A percentile compares a stretch with the other conserved stretches of the same genome.
Conservation (phyloP, 1,140 invertebrate species). For the Mycetomoellerius zeteki region DNA sequence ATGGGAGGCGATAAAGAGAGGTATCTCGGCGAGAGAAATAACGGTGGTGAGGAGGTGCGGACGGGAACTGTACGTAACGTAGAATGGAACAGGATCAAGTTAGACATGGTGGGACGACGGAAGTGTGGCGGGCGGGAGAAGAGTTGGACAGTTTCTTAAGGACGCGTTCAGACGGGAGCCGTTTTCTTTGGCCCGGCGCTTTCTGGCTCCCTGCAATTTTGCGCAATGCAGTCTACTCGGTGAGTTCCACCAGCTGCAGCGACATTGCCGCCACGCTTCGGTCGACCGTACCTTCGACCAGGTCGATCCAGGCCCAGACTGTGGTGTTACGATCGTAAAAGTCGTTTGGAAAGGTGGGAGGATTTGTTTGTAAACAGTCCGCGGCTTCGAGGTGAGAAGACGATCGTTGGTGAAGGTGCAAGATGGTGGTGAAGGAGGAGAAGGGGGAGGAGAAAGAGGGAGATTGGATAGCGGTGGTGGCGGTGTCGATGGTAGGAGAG, state of each 20-base stretch:
- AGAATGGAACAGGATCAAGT: conserved; percentile 17
- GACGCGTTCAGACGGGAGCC: conserved; percentile 49
- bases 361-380: conserved; percentile 83
- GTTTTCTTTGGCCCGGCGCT: conserved; percentile 56
- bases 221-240: conserved; percentile 79
- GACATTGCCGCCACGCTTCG: conserved; percentile 22
- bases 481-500: not conserved
- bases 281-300: not conserved
- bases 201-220: conserved; percentile 77
- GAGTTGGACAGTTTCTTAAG: conserved; percentile 69
- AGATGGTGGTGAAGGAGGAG: conserved; percentile 51
- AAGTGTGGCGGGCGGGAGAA: not conserved
- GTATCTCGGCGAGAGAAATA: conserved; percentile 39
- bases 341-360: conserved; percentile 70
- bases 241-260: conserved; percentile 29
- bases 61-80: not conserved
- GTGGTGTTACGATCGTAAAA: conserved; percentile 23
- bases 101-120: not conserved
- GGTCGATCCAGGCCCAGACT: conserved; percentile 26
- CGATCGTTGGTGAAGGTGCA: conserved; percentile 52
- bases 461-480: conserved; percentile 49
- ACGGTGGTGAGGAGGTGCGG: not conserved
- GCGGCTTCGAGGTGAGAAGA: conserved; percentile 58
- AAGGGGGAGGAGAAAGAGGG: conserved; percentile 7
- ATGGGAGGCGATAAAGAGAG: conserved; percentile 28